These are phyloP conservation scores for Dinocampus coccinellae DNA, from an alignment of 2,888 invertebrate genomes.

Conservation along the genomic window DNA sequence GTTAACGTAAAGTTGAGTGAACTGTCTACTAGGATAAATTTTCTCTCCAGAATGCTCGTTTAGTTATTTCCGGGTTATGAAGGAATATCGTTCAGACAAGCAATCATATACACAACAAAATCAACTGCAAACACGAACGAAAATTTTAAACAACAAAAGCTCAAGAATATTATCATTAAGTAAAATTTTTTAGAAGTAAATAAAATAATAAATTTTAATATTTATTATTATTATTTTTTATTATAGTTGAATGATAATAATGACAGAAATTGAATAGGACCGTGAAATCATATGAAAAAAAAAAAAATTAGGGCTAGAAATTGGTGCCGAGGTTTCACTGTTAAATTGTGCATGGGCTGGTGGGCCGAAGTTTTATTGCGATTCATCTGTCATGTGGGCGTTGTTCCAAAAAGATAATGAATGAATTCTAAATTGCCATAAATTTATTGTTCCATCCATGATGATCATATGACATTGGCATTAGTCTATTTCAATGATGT, in stretches of 20 bases:
- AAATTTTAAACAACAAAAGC: not conserved
- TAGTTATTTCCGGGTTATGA: conserved; percentile 18
- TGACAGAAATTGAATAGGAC: too few relatives aligned
- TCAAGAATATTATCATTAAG: not conserved
- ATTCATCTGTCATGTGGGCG: conserved; percentile 41
- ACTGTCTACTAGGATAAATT: conserved; percentile 45
- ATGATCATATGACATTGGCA: not conserved
- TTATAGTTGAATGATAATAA: too few relatives aligned
- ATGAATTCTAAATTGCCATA: conserved; percentile 40
- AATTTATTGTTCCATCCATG: conserved; percentile 14
- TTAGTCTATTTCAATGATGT: conserved; percentile 1
- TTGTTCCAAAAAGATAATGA: conserved; percentile 47
- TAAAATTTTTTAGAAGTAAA: conserved; percentile 3
- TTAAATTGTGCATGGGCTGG: conserved; percentile 41
- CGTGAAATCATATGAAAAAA: not conserved
- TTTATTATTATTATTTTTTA: too few relatives aligned
- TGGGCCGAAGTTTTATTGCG: conserved; percentile 39
- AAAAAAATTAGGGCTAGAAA: conserved; percentile 38
- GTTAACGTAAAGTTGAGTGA: conserved; percentile 49
- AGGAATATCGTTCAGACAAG: not conserved
- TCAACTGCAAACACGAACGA: not conserved
- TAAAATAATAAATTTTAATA: too few relatives aligned
- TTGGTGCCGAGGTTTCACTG: conserved; percentile 46
- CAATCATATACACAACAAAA: not conserved
- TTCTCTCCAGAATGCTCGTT: conserved; percentile 25